Percentiles rank a stretch among this genome's conserved stretches.
Evolutionary conservation across 1,140 invertebrate genomes (phyloP).

Genomic region (Diorhabda carinulata): DNA sequence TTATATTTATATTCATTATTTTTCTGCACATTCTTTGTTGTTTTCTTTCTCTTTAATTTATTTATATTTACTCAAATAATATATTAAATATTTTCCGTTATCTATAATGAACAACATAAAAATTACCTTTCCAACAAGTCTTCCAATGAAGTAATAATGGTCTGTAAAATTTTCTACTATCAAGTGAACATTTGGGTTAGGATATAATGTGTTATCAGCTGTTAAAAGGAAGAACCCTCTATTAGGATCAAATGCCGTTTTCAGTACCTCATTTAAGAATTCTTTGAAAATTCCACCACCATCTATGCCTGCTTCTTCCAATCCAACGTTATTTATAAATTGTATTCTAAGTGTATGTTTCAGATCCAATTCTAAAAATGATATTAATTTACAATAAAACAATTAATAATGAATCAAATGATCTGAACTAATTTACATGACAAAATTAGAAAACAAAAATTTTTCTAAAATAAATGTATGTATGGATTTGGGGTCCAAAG

Average conservation of each 20-base stretch:
- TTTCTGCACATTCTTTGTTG: too few species aligned
- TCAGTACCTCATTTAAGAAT: slow-evolving; percentile 85
- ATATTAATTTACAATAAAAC: too few species aligned
- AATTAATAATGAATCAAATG: too few species aligned
- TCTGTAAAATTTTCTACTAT: slow-evolving; percentile 79
- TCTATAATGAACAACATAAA: slow-evolving; percentile 5
- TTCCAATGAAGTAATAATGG: slow-evolving; percentile 94
- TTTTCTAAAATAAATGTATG: too few species aligned
- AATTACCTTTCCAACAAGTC: slow-evolving; percentile 86
- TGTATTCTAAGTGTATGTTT: slow-evolving; percentile 83
- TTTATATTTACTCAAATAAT: too few species aligned
- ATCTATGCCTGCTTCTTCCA: slow-evolving; percentile 94
- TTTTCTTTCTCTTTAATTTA: too few species aligned
- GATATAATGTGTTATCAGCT: slow-evolving; percentile 89
- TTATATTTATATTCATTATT: too few species aligned
- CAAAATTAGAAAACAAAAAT: too few species aligned
- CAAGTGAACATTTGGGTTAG: slow-evolving; percentile 86
- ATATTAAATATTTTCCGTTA: neutral
- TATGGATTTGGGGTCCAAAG: too few species aligned
- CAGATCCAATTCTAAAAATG: slow-evolving; percentile 75
- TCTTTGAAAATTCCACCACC: slow-evolving; percentile 93
- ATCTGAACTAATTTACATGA: too few species aligned
- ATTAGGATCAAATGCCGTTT: slow-evolving; percentile 96
- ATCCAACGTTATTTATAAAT: slow-evolving; percentile 81
- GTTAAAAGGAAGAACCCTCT: slow-evolving; percentile 91